phyloP scores from a whole-genome alignment of 1,140 invertebrate species.

The Saxidomus purpurata region DNA sequence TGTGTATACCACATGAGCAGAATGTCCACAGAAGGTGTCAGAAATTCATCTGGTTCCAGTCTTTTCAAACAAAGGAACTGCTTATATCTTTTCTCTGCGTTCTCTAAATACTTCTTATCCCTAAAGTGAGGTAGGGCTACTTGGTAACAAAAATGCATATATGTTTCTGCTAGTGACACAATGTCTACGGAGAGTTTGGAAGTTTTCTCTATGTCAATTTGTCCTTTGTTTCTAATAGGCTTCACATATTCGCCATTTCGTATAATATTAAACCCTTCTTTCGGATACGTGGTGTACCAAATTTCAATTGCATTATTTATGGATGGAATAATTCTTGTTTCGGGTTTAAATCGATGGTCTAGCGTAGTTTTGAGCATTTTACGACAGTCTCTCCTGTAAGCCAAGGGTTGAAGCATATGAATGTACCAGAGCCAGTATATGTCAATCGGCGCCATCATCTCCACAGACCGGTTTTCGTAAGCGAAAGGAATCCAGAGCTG shows the following conservation, averaged over 20 bases:
- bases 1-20: constrained; percentile 86
- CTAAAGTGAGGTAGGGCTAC: constrained; percentile 86
- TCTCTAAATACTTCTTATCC: constrained; percentile 82
- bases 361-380: constrained; percentile 79
- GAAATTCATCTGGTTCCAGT: constrained; percentile 83
- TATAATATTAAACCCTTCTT: constrained; percentile 51
- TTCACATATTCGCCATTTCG: constrained; percentile 40
- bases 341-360: constrained; percentile 83
- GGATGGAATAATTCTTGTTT: neutral
- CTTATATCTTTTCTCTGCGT: constrained; percentile 84
- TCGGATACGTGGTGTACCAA: constrained; percentile 38
- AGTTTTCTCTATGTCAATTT: constrained; percentile 17
- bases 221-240: constrained; percentile 33
- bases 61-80: constrained; percentile 86
- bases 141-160: constrained; percentile 80
- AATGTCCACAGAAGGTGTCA: constrained; percentile 87
- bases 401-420: constrained; percentile 84
- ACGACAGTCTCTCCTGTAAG: constrained; percentile 84
- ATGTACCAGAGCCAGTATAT: constrained; percentile 86
- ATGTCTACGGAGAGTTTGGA: constrained; percentile 80
- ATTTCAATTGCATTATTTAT: constrained; percentile 26
- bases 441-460: constrained; percentile 84
- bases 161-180: constrained; percentile 81
- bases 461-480: constrained; percentile 69
- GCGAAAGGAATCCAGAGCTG: constrained; percentile 85